Conservation (phyloP, 2,888 invertebrate genomes). For the Thyatira batis region DNA sequence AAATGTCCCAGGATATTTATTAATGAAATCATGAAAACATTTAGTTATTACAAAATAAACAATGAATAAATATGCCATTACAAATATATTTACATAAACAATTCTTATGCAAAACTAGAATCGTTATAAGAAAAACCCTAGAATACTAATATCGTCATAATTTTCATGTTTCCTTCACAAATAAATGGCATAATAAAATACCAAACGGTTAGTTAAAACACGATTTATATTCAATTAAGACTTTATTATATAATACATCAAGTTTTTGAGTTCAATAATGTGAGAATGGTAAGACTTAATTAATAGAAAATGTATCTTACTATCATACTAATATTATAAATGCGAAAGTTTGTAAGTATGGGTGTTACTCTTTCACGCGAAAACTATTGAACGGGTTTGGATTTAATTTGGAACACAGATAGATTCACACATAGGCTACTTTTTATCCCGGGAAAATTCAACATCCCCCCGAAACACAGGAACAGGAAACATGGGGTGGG, state of each 20-base stretch:
- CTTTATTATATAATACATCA: slow-evolving; percentile 20
- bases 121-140: background rate
- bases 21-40: too few species aligned
- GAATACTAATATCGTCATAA: background rate
- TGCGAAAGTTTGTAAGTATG: too few species aligned
- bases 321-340: too few species aligned
- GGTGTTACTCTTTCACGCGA: too few species aligned
- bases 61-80: background rate
- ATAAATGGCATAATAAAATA: slow-evolving; percentile 21
- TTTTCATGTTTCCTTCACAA: slow-evolving; percentile 4
- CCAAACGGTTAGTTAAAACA: slow-evolving; percentile 26
- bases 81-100: background rate
- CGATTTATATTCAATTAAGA: slow-evolving; percentile 39
- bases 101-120: background rate
- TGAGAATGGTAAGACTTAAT: background rate
- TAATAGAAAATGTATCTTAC: too few species aligned
- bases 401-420: too few species aligned
- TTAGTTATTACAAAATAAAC: background rate
- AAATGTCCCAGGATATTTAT: too few species aligned
- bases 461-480: too few species aligned
- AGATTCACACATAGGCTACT: too few species aligned
- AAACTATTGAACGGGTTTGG: too few species aligned
- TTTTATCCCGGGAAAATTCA: too few species aligned
- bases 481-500: too few species aligned
- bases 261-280: slow-evolving; percentile 13